A percentile compares a stretch with the other conserved stretches of the same genome.
Evolutionary conservation across 1,140 invertebrate species (phyloP).

Genomic region (Drosophila ananassae): DNA sequence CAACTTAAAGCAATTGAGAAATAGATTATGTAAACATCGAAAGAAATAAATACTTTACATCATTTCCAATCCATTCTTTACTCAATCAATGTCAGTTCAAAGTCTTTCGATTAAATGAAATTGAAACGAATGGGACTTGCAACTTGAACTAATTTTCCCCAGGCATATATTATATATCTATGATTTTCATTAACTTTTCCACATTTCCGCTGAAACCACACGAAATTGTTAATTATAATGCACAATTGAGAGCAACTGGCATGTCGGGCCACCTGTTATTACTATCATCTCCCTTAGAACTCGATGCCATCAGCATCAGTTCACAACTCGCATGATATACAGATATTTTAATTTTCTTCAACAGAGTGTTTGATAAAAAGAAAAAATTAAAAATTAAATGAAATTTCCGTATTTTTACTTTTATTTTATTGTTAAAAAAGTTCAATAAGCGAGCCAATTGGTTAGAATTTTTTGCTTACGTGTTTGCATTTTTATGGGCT

Average conservation of each 20-base stretch:
- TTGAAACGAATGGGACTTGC: not conserved
- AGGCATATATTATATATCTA: not conserved
- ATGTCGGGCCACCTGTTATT: conserved; percentile 3
- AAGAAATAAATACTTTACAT: not conserved
- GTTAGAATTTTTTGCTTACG: conserved; percentile 29
- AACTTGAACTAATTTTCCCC: conserved; percentile 27
- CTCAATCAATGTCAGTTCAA: not conserved
- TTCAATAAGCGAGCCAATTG: conserved; percentile 25
- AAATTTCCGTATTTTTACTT: conserved; percentile 34
- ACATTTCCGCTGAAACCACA: conserved; percentile 50
- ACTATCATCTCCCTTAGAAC: not conserved
- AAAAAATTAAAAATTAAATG: conserved; percentile 54
- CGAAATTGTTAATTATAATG: conserved; percentile 74
- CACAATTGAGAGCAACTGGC: conserved; percentile 57
- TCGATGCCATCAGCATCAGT: conserved; percentile 10
- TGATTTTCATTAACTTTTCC: conserved; percentile 75
- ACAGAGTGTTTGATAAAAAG: not conserved
- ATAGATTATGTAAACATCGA: too few relatives aligned
- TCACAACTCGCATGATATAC: conserved; percentile 33
- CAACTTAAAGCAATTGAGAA: too few relatives aligned
- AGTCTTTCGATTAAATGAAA: not conserved
- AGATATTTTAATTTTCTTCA: conserved; percentile 35
- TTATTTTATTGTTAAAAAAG: conserved; percentile 15
- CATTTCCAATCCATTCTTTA: not conserved
- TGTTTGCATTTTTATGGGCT: conserved; percentile 41